These are phyloP conservation scores for Heterodera filipjevi DNA, from an alignment of 2,888 invertebrate genomes.

Conservation along the genomic window DNA sequence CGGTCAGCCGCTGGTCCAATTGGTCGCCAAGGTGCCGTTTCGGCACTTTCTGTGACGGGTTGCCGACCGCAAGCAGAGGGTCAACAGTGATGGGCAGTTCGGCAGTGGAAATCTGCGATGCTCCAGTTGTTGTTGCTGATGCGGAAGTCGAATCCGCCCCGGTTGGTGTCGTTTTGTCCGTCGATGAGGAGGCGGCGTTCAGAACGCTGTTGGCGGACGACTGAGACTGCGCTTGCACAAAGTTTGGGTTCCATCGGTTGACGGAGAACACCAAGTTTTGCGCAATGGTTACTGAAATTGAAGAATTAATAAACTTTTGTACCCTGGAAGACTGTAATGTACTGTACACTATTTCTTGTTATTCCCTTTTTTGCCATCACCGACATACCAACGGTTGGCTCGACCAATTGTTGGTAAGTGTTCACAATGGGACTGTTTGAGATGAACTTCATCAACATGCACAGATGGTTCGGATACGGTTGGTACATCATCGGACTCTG, in stretches of 20 bases:
- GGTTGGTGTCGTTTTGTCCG: conserved; percentile 8
- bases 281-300: conserved; percentile 53
- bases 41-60: conserved; percentile 69
- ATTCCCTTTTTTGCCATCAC: too few species aligned
- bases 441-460: conserved; percentile 96
- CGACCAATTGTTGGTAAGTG: conserved; percentile 78
- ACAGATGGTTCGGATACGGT: conserved; percentile 93
- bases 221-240: conserved; percentile 41
- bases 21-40: conserved; percentile 79
- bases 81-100: conserved; percentile 92
- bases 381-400: conserved; percentile 52
- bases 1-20: conserved; percentile 69
- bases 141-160: conserved; percentile 16
- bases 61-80: conserved; percentile 79
- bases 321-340: too few species aligned
- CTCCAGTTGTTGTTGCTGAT: conserved; percentile 41
- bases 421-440: conserved; percentile 97
- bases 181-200: neutral
- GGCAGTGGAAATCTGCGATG: conserved; percentile 58
- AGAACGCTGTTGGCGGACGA: neutral
- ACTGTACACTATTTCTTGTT: too few species aligned
- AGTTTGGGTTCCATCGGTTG: conserved; percentile 64
- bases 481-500: conserved; percentile 97
- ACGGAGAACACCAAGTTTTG: conserved; percentile 64
- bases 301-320: neutral